Percentiles rank a stretch among this genome's conserved stretches.
phyloP scores from a whole-genome alignment of 2,113 vertebrate genomes.

The Rhinolophus sinicus region DNA sequence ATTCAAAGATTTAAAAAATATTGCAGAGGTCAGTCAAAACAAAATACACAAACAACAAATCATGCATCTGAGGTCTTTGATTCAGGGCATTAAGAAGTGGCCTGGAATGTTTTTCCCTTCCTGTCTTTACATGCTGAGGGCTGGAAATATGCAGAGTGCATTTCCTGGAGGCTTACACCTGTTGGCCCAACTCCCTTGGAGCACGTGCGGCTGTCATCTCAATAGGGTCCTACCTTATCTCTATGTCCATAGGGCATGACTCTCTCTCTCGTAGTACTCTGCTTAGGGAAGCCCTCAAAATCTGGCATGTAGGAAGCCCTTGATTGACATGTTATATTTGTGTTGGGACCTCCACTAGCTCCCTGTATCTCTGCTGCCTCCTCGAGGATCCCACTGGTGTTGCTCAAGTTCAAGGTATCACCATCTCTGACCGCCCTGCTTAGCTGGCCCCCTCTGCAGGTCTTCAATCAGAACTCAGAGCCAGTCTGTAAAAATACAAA shows the following conservation, averaged over 20 bases:
- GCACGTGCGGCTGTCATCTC: accelerated
- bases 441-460: background rate
- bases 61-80: background rate
- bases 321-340: accelerated
- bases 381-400: background rate
- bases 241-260: background rate
- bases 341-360: background rate
- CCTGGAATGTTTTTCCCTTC: background rate
- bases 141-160: background rate
- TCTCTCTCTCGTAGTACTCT: background rate
- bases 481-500: background rate
- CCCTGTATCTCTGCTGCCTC: background rate
- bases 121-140: background rate
- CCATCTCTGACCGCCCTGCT: background rate
- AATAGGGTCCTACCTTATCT: background rate
- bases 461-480: background rate
- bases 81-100: background rate
- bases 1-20: background rate
- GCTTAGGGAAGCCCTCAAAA: too few species aligned
- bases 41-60: too few species aligned
- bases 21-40: background rate
- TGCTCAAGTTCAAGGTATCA: background rate
- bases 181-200: background rate
- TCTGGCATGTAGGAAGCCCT: background rate
- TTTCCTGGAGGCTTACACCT: background rate